A percentile compares a stretch with the other conserved stretches of the same genome.
Evolutionary conservation across 2,113 vertebrate species (phyloP).

Genomic region (Mellivora capensis): DNA sequence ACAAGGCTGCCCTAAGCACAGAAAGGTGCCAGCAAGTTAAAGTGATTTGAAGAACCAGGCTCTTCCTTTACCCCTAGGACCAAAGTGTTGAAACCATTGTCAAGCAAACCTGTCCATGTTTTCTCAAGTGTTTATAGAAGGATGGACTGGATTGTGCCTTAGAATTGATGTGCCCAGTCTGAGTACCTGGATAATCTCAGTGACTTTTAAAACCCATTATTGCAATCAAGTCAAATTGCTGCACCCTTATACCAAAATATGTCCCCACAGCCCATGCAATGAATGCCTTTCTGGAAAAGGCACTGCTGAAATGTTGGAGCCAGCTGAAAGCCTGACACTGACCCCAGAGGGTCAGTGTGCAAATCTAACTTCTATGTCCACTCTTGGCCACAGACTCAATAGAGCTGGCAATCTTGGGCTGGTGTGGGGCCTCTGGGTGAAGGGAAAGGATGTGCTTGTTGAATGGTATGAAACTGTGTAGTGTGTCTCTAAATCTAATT

Average conservation of each 20-base stretch:
- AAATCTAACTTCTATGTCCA: neutral
- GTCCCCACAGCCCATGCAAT: neutral
- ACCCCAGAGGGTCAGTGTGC: neutral
- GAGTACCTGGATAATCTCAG: neutral
- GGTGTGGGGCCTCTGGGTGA: neutral
- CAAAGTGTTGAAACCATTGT: neutral
- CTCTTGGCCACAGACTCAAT: neutral
- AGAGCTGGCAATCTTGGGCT: neutral
- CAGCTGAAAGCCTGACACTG: neutral
- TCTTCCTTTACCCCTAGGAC: neutral
- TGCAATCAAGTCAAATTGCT: neutral
- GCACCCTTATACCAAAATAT: neutral
- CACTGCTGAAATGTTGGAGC: neutral
- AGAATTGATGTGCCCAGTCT: neutral
- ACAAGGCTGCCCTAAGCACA: neutral
- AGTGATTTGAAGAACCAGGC: neutral
- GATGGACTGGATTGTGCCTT: neutral
- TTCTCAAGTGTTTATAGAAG: neutral
- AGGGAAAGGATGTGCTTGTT: neutral
- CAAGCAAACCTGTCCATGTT: neutral
- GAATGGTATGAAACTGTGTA: neutral
- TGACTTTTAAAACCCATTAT: neutral
- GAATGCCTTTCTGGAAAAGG: neutral
- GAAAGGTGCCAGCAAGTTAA: neutral
- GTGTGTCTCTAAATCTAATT: neutral